phyloP scores from a whole-genome alignment of 2,797 vertebrate species.

The Myioborus melanocephalus region DNA sequence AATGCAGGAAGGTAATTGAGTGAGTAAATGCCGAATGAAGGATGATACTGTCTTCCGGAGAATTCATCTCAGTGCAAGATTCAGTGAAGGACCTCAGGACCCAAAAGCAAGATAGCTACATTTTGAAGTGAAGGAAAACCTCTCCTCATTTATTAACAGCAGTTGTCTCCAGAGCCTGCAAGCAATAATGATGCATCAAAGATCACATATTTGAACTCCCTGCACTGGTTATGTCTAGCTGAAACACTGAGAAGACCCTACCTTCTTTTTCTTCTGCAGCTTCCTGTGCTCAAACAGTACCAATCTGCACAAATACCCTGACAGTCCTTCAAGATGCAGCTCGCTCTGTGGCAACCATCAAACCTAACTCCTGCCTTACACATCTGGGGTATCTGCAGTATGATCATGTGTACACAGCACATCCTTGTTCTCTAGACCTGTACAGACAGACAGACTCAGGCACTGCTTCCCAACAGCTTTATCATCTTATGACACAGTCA shows the following conservation, averaged over 20 bases:
- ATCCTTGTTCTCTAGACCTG: neutral
- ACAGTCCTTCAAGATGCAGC: neutral
- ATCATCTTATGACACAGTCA: neutral
- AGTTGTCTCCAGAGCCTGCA: neutral
- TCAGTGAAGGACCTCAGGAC: constrained; percentile 11
- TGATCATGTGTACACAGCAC: neutral
- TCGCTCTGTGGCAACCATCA: neutral
- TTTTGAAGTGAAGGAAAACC: constrained; percentile 30
- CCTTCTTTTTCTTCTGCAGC: neutral
- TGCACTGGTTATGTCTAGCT: neutral
- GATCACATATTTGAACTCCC: neutral
- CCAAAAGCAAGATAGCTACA: constrained; percentile 13
- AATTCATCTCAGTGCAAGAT: constrained; percentile 55
- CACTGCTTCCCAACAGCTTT: neutral
- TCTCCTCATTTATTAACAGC: constrained; percentile 2
- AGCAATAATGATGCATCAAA: constrained; percentile 1
- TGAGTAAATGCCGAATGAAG: constrained; percentile 67
- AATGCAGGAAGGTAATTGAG: constrained; percentile 62
- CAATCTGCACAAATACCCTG: neutral
- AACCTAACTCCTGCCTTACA: neutral
- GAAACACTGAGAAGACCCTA: neutral
- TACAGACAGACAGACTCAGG: neutral
- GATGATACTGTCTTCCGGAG: constrained; percentile 54
- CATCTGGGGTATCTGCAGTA: neutral
- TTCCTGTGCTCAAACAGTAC: neutral